These are phyloP conservation scores for Catocala sponsa DNA, from an alignment of 2,888 invertebrate genomes.

Conservation along the genomic window DNA sequence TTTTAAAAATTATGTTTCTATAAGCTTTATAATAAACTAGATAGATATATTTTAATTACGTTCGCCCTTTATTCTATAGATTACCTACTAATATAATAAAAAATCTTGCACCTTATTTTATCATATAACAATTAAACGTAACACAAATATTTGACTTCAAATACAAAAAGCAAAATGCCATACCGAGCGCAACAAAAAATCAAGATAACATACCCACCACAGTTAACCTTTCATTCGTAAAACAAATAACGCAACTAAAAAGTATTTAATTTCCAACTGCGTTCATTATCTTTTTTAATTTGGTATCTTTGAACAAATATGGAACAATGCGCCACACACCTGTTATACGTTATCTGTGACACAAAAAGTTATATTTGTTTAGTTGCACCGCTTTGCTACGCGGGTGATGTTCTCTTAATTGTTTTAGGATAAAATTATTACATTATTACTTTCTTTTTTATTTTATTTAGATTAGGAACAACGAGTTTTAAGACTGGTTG, in stretches of 20 bases:
- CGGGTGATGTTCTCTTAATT: constrained; percentile 31
- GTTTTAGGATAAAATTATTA: constrained; percentile 28
- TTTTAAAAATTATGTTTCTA: too few species aligned
- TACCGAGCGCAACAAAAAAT: constrained; percentile 20
- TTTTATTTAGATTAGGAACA: neutral
- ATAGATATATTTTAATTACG: too few species aligned
- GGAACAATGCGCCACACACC: constrained; percentile 62
- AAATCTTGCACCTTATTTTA: constrained; percentile 4
- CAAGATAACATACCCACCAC: constrained; percentile 42
- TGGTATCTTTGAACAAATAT: constrained; percentile 66
- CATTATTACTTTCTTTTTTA: neutral
- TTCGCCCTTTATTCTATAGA: too few species aligned
- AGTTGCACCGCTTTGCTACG: constrained; percentile 41
- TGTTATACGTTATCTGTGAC: constrained; percentile 52
- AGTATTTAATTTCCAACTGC: constrained; percentile 61
- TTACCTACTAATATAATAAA: neutral
- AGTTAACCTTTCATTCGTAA: constrained; percentile 44
- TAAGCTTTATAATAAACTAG: neutral
- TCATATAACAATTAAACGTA: constrained; percentile 28
- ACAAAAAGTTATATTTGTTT: constrained; percentile 63
- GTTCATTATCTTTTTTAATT: constrained; percentile 71
- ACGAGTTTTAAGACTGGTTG: neutral
- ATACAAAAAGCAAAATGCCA: constrained; percentile 20
- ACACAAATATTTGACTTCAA: constrained; percentile 34
- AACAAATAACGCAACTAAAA: constrained; percentile 52